Evolutionary conservation across 2,888 invertebrate genomes (phyloP), one percentile per base, ranked within the genome.

Genomic region (Drymonia ruficornis): DNA sequence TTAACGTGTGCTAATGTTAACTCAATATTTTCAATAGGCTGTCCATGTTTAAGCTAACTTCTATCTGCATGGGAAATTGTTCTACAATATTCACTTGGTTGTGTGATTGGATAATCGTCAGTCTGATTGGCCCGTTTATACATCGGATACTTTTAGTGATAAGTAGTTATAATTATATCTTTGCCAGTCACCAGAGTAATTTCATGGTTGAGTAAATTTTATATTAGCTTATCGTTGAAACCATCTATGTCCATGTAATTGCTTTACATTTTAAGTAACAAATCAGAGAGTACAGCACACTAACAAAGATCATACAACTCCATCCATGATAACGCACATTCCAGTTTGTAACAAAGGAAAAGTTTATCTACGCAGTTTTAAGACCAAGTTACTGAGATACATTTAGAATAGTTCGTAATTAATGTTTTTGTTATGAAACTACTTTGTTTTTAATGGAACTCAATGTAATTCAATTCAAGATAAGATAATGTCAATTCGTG

Each of bases 311-410:
- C 31, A 31, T 38, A 38, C 49, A 45, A 9, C 48, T 50, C 40
- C 23, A 28, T 50, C 49, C 36, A 6, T 49, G 52, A 55, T 52
- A 57, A 48, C 34, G 50, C 53, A 46, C 43, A 50, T 55, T 52
- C 45, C 43, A 47, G 47, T 58, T 61, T 52, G 46, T 54, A 65
- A 67, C 67, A 67, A 67, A 67, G 62, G 49, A 57, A 66, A 59
- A 50, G 34, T 18, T 9, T 44, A 23, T 48, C 36, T 49, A 50
- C 55, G 49, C 52, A 59, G 52, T 53, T 52, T 13, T 13, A 38
- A 52, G 23, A 9, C 16, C 16, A 15, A 9, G 2, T 2, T 15
- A 16, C 40, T 40, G 16, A 40, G 40, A 40, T 16, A 40, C n/a
- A 40, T 36, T n/a, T 36, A 36, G 13, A n/a, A n/a, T 11, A 36